Conservation (phyloP, 2,888 invertebrate species). For the Yponomeuta sedellus region DNA sequence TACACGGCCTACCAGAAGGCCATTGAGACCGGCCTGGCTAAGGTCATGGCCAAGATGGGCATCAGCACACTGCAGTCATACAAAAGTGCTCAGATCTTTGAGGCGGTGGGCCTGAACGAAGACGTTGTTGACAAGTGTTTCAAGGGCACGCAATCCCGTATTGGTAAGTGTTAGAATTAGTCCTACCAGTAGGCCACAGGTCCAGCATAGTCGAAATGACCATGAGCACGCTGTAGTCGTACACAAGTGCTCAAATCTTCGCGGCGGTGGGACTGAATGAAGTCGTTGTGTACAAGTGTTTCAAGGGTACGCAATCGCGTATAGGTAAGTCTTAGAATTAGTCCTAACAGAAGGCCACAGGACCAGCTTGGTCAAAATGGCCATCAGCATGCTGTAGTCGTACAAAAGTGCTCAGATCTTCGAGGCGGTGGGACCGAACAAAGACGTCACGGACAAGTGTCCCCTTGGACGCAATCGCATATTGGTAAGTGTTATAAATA, state of each 20-base stretch:
- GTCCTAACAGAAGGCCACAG: conserved; percentile 93
- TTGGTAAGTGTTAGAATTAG: conserved; percentile 63
- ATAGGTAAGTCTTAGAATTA: conserved; percentile 66
- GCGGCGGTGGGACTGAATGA: conserved; percentile 97
- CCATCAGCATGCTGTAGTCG: conserved; percentile 98
- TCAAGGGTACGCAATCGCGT: conserved; percentile 85
- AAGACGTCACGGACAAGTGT: conserved; percentile 95
- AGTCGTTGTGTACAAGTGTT: conserved; percentile 96
- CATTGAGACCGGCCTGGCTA: conserved; percentile 85
- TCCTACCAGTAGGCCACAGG: conserved; percentile 92
- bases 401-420: conserved; percentile 99
- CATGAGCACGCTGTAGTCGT: conserved; percentile 98
- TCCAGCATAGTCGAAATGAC: conserved; percentile 99
- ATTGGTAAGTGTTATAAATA: conserved; percentile 66
- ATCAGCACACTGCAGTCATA: conserved; percentile 99
- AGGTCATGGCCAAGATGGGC: conserved; percentile 99
- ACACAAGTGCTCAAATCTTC: conserved; percentile 99
- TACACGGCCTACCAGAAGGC: conserved; percentile 93
- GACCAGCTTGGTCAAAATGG: conserved; percentile 99
- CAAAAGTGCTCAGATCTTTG: conserved; percentile 99
- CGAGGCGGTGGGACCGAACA: conserved; percentile 96
- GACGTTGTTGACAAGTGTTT: conserved; percentile 97
- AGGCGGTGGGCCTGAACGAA: conserved; percentile 95
- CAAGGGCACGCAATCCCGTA: conserved; percentile 82
- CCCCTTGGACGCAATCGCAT: conserved; percentile 88